Percentiles rank a stretch among this genome's conserved stretches.
Conservation (phyloP, 2,888 invertebrate species). For the Drosophila acutilabella region DNA sequence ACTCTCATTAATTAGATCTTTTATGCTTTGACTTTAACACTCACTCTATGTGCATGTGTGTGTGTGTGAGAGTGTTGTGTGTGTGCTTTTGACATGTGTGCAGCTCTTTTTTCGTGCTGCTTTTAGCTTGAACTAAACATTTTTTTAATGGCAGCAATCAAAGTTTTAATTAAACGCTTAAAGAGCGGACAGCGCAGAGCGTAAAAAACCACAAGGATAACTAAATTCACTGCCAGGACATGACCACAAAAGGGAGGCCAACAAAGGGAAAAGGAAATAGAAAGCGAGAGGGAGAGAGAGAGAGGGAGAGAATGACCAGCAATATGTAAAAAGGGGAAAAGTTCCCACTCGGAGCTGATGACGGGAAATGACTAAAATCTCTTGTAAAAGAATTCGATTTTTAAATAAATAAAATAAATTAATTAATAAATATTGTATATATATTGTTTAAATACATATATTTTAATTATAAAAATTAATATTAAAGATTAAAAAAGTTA, state of each 20-base stretch:
- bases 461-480: no score
- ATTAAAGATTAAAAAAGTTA: no score
- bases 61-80: conserved; percentile 10
- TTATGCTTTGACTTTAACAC: conserved; percentile 15
- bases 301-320: no score
- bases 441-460: no score
- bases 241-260: conserved; percentile 2
- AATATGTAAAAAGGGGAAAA: no score
- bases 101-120: not conserved
- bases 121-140: conserved; percentile 35
- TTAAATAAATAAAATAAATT: no score
- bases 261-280: no score
- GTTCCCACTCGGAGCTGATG: no score
- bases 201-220: conserved; percentile 48
- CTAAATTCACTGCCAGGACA: conserved; percentile 48
- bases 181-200: conserved; percentile 50
- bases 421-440: no score
- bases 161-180: conserved; percentile 75
- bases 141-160: conserved; percentile 74
- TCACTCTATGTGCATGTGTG: conserved; percentile 1
- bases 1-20: conserved; percentile 38
- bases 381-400: no score
- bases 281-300: no score
- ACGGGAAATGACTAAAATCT: no score
- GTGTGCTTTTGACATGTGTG: conserved; percentile 12